Percentiles rank a stretch among this genome's conserved stretches.
Evolutionary conservation across 2,888 invertebrate species (phyloP).

Genomic region (Leptinotarsa peninsularis): DNA sequence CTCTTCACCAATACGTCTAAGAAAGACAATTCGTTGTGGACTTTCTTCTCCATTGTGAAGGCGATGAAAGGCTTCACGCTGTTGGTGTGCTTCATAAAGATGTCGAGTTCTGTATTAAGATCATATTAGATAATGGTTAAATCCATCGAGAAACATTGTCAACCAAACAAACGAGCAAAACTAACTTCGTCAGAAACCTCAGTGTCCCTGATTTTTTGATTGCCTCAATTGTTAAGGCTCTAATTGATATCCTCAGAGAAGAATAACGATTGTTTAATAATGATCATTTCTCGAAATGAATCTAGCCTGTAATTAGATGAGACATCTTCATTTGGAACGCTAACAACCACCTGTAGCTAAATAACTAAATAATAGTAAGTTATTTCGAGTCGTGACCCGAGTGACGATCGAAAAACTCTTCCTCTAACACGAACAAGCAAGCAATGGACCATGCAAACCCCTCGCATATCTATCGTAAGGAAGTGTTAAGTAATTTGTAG

Average conservation of each 20-base stretch:
- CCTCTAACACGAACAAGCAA: constrained; percentile 23
- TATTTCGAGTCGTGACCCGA: constrained; percentile 33
- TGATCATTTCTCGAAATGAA: constrained; percentile 36
- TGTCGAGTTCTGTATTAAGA: too few species aligned
- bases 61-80: too few species aligned
- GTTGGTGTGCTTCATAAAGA: too few species aligned
- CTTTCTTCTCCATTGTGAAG: too few species aligned
- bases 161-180: too few species aligned
- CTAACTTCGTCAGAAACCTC: too few species aligned
- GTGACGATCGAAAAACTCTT: constrained; percentile 25
- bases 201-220: too few species aligned
- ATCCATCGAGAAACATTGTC: too few species aligned
- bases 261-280: constrained; percentile 14
- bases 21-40: too few species aligned
- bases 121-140: too few species aligned
- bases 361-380: constrained; percentile 36
- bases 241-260: background rate
- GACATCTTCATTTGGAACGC: constrained; percentile 35
- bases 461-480: constrained; percentile 32
- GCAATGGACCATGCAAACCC: constrained; percentile 22
- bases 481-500: constrained; percentile 45
- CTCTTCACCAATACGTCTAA: too few species aligned
- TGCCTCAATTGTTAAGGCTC: background rate
- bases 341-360: constrained; percentile 40
- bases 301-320: constrained; percentile 29